Conservation (phyloP, 2,797 vertebrate genomes). For the Mionectes olivaceus region DNA sequence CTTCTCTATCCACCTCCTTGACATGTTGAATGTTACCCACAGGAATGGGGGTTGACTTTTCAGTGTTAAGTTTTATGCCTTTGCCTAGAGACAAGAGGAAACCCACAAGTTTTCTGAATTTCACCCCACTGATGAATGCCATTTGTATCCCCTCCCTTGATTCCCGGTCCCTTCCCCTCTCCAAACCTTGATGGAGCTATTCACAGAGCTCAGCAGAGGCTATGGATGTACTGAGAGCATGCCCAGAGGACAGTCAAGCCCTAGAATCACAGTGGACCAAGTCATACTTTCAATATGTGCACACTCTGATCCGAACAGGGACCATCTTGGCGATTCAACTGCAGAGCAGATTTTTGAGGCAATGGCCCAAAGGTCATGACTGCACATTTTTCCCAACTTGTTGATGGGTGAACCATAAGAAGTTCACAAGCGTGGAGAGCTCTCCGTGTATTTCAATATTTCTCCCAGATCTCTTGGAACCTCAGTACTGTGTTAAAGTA, state of each 20-base stretch:
- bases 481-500: background rate
- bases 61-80: background rate
- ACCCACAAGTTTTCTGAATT: background rate
- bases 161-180: background rate
- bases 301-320: background rate
- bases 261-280: background rate
- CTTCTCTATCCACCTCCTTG: background rate
- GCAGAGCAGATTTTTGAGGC: background rate
- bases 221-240: accelerated
- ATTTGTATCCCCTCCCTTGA: background rate
- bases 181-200: background rate
- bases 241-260: background rate
- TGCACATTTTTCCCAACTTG: background rate
- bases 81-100: background rate
- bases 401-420: background rate
- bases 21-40: background rate
- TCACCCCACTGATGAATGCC: background rate
- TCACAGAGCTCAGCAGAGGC: background rate
- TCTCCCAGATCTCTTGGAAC: background rate
- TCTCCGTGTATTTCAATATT: background rate
- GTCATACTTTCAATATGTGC: background rate
- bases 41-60: background rate
- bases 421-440: background rate
- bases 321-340: accelerated
- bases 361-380: background rate